phyloP scores from a whole-genome alignment of 2,888 invertebrate species.

The Silvanus unidentatus region DNA sequence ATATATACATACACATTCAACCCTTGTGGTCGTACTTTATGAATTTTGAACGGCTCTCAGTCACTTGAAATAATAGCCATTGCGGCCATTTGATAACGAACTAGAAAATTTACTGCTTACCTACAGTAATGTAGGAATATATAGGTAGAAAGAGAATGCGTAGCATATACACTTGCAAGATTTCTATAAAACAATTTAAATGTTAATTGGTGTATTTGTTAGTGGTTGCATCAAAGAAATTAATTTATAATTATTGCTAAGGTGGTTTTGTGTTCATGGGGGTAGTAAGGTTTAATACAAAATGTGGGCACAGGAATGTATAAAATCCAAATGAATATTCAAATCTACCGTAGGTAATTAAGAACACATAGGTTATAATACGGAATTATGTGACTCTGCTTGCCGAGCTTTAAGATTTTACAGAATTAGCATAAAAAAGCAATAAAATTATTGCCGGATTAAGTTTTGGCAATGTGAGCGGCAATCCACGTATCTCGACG shows the following conservation, averaged over 20 bases:
- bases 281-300: neutral
- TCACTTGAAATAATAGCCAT: too few species aligned
- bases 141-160: too few species aligned
- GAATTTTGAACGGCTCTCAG: neutral
- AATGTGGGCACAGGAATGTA: slow-evolving; percentile 3
- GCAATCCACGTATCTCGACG: slow-evolving; percentile 6
- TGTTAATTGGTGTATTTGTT: too few species aligned
- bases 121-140: too few species aligned
- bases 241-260: neutral
- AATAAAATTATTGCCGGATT: slow-evolving; percentile 33
- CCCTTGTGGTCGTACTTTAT: slow-evolving; percentile 12
- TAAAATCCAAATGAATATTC: slow-evolving; percentile 7
- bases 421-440: slow-evolving; percentile 35
- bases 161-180: too few species aligned
- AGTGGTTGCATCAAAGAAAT: too few species aligned
- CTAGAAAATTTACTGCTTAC: too few species aligned
- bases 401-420: slow-evolving; percentile 23
- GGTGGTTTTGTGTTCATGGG: too few species aligned
- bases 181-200: too few species aligned
- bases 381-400: slow-evolving; percentile 27
- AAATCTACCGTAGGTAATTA: slow-evolving; percentile 27
- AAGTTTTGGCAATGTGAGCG: slow-evolving; percentile 16
- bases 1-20: slow-evolving; percentile 18
- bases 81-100: too few species aligned
- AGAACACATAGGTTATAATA: slow-evolving; percentile 41